Percentiles rank a stretch among this genome's conserved stretches.
These are phyloP conservation scores for Pimpla rufipes DNA, from an alignment of 2,888 invertebrate species.

Conservation along the genomic window DNA sequence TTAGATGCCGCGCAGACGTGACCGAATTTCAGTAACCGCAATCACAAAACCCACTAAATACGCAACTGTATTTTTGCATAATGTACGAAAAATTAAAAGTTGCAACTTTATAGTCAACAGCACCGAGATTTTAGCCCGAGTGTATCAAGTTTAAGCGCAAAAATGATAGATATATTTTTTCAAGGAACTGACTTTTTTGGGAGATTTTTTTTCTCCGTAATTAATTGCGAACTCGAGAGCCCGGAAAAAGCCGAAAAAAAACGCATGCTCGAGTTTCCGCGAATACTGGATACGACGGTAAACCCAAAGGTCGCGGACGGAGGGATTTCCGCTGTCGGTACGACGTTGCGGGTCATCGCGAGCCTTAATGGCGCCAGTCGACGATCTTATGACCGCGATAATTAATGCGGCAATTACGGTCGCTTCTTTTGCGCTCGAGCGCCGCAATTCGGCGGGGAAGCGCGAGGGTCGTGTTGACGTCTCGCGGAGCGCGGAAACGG, in stretches of 20 bases:
- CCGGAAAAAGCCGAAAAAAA: neutral
- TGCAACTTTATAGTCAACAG: too few relatives aligned
- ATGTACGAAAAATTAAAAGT: too few relatives aligned
- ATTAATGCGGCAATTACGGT: slow-evolving; percentile 43
- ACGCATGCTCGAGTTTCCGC: neutral
- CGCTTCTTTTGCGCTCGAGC: slow-evolving; percentile 30
- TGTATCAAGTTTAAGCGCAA: too few relatives aligned
- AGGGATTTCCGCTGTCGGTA: slow-evolving; percentile 2
- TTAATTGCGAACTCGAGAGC: too few relatives aligned
- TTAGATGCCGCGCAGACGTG: neutral
- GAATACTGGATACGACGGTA: neutral
- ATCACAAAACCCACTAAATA: too few relatives aligned
- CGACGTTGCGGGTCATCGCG: neutral
- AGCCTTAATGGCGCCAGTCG: slow-evolving; percentile 3
- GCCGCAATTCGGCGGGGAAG: neutral
- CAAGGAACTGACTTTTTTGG: too few relatives aligned
- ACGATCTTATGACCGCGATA: slow-evolving; percentile 45
- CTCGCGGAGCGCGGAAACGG: slow-evolving; percentile 37
- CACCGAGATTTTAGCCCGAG: too few relatives aligned
- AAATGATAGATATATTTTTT: too few relatives aligned
- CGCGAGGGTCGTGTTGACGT: slow-evolving; percentile 39
- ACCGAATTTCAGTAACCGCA: too few relatives aligned
- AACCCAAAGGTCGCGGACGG: too few relatives aligned
- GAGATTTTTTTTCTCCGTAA: too few relatives aligned
- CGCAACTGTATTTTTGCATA: too few relatives aligned